Evolutionary conservation across 2,113 vertebrate species (phyloP).

Genomic region (Tupaia tana): DNA sequence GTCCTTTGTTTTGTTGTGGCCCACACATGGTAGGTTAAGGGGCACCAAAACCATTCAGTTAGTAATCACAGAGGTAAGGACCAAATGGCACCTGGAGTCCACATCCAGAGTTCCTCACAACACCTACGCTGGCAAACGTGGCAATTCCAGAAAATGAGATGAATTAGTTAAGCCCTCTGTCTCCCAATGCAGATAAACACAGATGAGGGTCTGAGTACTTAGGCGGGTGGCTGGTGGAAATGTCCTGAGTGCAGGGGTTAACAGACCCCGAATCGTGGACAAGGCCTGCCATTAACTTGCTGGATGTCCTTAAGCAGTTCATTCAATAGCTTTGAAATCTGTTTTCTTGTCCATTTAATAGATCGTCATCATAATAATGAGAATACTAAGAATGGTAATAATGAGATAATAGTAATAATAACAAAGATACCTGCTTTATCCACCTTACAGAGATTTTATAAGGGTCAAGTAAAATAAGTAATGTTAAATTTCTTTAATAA

Average conservation of each 20-base stretch:
- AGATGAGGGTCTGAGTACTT: not conserved
- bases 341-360: not conserved
- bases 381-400: not conserved
- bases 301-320: not conserved
- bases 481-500: not conserved
- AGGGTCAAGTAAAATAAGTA: not conserved
- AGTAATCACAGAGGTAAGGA: not conserved
- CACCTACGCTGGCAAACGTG: accelerated
- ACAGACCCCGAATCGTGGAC: not conserved
- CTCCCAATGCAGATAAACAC: not conserved
- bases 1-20: not conserved
- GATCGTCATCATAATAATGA: not conserved
- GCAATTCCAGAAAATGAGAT: not conserved
- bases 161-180: not conserved
- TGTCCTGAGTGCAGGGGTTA: too few relatives aligned
- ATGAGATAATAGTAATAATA: not conserved
- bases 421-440: not conserved
- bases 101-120: not conserved
- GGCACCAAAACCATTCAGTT: too few relatives aligned
- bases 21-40: not conserved
- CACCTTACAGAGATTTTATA: not conserved
- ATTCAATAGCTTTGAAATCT: not conserved
- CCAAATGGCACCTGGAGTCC: not conserved
- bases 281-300: not conserved
- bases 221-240: not conserved